Percentiles rank a stretch among this genome's conserved stretches.
These are phyloP conservation scores for Atlantisia rogersi DNA, from an alignment of 2,113 vertebrate genomes.

Conservation along the genomic window DNA sequence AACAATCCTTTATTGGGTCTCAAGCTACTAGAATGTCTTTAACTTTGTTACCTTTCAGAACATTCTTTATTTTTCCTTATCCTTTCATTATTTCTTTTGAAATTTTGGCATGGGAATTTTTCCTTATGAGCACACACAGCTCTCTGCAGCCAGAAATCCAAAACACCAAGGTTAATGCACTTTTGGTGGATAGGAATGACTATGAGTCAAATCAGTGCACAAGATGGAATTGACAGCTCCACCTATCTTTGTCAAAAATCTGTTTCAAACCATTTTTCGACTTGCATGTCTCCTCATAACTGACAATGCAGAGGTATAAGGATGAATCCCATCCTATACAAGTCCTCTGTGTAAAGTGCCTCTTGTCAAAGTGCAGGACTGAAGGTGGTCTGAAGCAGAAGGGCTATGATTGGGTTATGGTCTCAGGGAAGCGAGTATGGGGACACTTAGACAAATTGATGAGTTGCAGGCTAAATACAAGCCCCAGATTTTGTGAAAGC, in stretches of 20 bases:
- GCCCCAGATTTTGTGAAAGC: background rate
- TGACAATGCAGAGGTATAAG: background rate
- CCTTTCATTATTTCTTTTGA: background rate
- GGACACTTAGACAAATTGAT: background rate
- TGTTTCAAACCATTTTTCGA: background rate
- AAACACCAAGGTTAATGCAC: background rate
- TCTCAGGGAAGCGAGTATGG: background rate
- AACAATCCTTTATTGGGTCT: background rate
- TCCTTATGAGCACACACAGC: background rate
- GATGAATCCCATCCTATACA: background rate
- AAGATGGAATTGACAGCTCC: background rate
- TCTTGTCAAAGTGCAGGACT: background rate
- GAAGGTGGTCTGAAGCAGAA: background rate
- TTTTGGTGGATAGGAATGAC: background rate
- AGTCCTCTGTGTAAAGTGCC: background rate
- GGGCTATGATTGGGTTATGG: background rate
- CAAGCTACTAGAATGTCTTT: background rate
- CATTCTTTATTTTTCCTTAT: background rate
- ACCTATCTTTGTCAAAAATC: background rate
- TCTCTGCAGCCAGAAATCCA: background rate
- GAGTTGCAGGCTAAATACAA: background rate
- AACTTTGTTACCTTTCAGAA: background rate
- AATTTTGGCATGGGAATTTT: background rate
- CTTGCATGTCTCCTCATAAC: background rate
- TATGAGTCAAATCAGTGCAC: background rate